Conservation (phyloP, 2,113 vertebrate genomes). For the Chloropsis cyanopogon region DNA sequence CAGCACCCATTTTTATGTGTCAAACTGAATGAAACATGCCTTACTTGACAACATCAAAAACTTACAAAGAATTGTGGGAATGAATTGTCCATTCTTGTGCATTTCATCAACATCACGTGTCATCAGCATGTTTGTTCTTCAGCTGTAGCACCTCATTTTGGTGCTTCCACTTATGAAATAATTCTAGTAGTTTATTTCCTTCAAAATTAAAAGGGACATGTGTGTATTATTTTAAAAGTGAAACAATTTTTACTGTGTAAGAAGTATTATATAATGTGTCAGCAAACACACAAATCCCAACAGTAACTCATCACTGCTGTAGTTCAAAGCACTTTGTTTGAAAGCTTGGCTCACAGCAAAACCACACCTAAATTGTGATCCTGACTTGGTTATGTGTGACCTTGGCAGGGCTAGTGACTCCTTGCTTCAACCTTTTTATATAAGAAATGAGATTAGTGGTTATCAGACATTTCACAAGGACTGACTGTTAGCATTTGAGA, state of each 20-base stretch:
- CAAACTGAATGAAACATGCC: not conserved
- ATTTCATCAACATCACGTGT: rapidly evolving
- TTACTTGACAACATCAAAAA: not conserved
- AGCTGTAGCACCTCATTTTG: not conserved
- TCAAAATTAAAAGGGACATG: not conserved
- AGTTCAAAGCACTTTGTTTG: not conserved
- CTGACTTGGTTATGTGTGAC: not conserved
- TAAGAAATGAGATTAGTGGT: not conserved
- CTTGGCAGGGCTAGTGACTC: not conserved
- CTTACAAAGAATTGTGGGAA: not conserved
- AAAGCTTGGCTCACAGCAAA: not conserved
- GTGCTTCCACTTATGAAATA: not conserved
- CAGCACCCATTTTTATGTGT: not conserved
- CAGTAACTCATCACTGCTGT: not conserved
- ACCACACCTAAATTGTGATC: not conserved
- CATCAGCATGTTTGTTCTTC: not conserved
- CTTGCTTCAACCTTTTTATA: not conserved
- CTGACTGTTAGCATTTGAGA: not conserved
- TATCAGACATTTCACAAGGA: not conserved
- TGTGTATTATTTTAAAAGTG: not conserved
- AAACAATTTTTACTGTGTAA: not conserved
- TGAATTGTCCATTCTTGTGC: not conserved
- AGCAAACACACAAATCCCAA: not conserved
- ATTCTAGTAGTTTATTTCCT: not conserved
- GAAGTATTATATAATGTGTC: not conserved